Conservation (phyloP, 2,797 vertebrate species). For the Jordanella pulchra region DNA sequence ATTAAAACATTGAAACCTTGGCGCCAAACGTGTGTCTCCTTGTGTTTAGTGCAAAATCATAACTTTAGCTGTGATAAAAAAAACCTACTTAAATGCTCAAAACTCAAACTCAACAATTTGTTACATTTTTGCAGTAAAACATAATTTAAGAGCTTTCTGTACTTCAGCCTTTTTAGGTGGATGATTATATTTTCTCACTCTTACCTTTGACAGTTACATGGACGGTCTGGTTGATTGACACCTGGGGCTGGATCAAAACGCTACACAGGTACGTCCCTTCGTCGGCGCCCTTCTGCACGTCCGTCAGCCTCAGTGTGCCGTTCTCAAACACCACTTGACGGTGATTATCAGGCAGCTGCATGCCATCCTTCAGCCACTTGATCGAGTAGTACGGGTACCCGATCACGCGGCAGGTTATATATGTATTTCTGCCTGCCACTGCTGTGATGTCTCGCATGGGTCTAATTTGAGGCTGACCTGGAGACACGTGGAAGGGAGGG, state of each 20-base stretch:
- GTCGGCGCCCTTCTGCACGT: conserved; percentile 97
- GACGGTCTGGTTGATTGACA: conserved; percentile 97
- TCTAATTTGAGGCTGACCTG: conserved; percentile 94
- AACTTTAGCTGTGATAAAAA: no score
- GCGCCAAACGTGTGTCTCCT: no score
- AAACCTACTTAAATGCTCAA: no score
- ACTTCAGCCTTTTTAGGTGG: not conserved
- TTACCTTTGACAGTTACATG: conserved; percentile 96
- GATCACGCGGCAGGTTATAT: conserved; percentile 98
- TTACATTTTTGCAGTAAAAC: no score
- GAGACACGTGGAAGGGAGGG: conserved; percentile 67
- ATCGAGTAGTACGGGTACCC: conserved; percentile 99
- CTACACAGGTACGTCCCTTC: conserved; percentile 98
- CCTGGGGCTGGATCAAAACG: conserved; percentile 96
- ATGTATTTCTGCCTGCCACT: conserved; percentile 95
- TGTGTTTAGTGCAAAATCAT: no score
- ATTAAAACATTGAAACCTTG: no score
- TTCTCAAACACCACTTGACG: conserved; percentile 98
- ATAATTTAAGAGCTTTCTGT: no score
- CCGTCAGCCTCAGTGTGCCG: conserved; percentile 93
- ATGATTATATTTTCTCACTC: not conserved
- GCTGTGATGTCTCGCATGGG: conserved; percentile 96
- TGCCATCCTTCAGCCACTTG: conserved; percentile 97
- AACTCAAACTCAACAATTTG: no score
- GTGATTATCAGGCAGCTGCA: conserved; percentile 97